Evolutionary conservation across 2,888 invertebrate genomes (phyloP), one percentile per base, ranked within the genome.

Genomic region (Cataglyphis albicans): DNA sequence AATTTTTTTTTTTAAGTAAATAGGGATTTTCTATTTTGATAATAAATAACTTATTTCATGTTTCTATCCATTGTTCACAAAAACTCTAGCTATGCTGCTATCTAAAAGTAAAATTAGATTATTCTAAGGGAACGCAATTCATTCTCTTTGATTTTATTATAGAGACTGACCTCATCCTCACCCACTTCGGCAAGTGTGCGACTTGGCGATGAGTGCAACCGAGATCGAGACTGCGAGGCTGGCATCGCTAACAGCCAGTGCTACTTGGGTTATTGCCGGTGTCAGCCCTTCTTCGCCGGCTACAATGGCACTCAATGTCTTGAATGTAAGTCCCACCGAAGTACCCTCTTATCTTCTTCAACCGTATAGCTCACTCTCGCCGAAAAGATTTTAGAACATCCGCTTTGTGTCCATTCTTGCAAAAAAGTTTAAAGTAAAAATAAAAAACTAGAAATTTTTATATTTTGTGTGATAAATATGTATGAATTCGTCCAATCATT

Each of bases 281-380:
- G 98, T 95, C 97, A 97, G 94, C 97, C 98, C 48, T 98, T 97
- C 95, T 98, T 96, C 95, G 98, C 98, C 52, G 96, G 96, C 93
- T 96, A 97, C 94, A 97, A 98, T 95, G 96, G 96, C 91, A 97
- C 97, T 84, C 96, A 96, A 86, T 98, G 98, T 95, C 95, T 98
- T 91, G 97, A 97, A 96, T 98, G 98, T 98, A 96, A 97, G 93
- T 83, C 38, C n/a, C 21, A 18, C 25, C 29, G 0, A 81, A 72
- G 65, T 65, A 35, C n/a, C 15, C 25, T 72, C 52, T 55, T 73
- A 83, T 73, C 41, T 80, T 64, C 44, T 84, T 76, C 76, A 59
- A 57, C 10, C 4, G 25, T 52, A 52, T 32, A 35, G 5, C 12
- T 41, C 15, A 32, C 80, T 78, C 10, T 32, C 41, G n/a, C 18